A percentile compares a stretch with the other conserved stretches of the same genome.
These are phyloP conservation scores for Amblyjoppa fuscipennis DNA, from an alignment of 2,888 invertebrate genomes.

Conservation along the genomic window DNA sequence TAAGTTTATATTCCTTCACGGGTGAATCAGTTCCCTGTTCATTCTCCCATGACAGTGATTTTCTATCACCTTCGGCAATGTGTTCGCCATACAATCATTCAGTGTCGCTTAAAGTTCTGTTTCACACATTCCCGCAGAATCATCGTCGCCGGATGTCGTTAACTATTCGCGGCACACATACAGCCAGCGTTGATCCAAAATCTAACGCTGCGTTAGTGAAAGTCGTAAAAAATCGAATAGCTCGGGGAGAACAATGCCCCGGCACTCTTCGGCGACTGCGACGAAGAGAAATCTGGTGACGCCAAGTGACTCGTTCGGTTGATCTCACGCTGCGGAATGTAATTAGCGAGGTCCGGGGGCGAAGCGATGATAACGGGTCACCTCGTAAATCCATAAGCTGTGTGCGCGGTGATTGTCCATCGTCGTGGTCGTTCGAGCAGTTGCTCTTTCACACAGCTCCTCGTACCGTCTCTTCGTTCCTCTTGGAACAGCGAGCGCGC, in stretches of 20 bases:
- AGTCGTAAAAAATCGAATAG: slow-evolving; percentile 51
- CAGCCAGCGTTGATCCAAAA: slow-evolving; percentile 24
- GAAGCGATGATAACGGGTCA: slow-evolving; percentile 74
- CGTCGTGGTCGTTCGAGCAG: slow-evolving; percentile 55
- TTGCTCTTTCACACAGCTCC: slow-evolving; percentile 36
- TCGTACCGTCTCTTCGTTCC: slow-evolving; percentile 35
- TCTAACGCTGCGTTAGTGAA: slow-evolving; percentile 51
- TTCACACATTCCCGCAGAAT: background rate
- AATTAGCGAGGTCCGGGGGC: slow-evolving; percentile 74
- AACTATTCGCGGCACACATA: background rate
- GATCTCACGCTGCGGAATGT: slow-evolving; percentile 70
- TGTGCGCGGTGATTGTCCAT: slow-evolving; percentile 65
- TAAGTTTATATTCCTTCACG: background rate
- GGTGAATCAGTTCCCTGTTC: background rate
- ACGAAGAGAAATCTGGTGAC: slow-evolving; percentile 26
- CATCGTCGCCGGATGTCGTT: background rate
- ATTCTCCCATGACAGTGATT: background rate
- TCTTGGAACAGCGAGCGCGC: background rate
- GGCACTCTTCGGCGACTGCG: slow-evolving; percentile 3
- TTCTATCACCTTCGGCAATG: background rate
- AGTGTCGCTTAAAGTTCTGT: background rate
- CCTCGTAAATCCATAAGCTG: slow-evolving; percentile 73
- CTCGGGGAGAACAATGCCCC: slow-evolving; percentile 46
- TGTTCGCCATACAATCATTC: background rate
- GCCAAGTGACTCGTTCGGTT: slow-evolving; percentile 44